phyloP scores from a whole-genome alignment of 2,113 vertebrate species.

The Malaclemys terrapin region DNA sequence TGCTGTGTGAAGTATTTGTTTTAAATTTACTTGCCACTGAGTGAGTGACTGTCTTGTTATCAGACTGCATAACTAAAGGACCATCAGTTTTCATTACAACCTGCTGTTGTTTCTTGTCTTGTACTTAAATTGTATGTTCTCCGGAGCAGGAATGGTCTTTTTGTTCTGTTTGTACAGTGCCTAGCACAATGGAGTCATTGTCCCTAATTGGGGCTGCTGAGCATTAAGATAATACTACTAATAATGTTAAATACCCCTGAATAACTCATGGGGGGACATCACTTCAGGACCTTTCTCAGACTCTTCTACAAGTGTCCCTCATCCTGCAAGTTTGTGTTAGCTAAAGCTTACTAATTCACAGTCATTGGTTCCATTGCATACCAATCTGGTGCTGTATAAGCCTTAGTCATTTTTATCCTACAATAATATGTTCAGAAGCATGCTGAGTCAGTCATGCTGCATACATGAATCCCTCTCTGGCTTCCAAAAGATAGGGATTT shows the following conservation, averaged over 20 bases:
- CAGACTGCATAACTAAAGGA: not conserved
- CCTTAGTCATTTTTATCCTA: not conserved
- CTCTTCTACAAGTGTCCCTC: not conserved
- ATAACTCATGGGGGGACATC: not conserved
- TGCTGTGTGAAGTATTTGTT: not conserved
- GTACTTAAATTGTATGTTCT: not conserved
- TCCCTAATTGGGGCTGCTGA: not conserved
- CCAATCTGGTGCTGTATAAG: not conserved
- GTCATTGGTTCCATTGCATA: not conserved
- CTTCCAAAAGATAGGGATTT: not conserved
- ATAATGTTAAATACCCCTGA: not conserved
- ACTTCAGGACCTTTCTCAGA: not conserved
- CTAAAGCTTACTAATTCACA: not conserved
- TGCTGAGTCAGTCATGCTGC: not conserved
- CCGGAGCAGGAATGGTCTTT: not conserved
- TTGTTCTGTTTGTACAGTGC: not conserved
- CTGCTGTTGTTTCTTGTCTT: not conserved
- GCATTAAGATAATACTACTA: not conserved
- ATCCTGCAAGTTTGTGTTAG: not conserved
- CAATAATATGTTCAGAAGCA: not conserved
- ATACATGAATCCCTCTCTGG: not conserved
- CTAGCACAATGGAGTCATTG: not conserved
- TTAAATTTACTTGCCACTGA: not conserved
- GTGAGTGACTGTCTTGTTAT: not conserved
- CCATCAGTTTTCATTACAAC: not conserved